Evolutionary conservation across 2,888 invertebrate species (phyloP).

Genomic region (Bhutanitis thaidina): DNA sequence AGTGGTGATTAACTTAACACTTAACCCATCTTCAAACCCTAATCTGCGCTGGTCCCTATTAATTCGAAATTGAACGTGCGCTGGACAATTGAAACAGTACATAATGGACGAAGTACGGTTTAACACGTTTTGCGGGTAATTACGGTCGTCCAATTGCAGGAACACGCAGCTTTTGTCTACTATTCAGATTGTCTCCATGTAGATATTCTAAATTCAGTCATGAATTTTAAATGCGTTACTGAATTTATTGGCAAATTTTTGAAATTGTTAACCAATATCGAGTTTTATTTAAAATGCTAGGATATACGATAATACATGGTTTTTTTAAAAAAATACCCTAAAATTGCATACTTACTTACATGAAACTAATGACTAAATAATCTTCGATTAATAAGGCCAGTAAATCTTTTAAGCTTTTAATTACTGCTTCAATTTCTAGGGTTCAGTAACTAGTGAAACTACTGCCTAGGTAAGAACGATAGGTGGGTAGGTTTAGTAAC

Average conservation of each 20-base stretch:
- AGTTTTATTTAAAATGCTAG: too few species aligned
- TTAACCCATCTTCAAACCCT: slow-evolving; percentile 53
- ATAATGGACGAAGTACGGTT: slow-evolving; percentile 49
- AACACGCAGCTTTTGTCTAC: slow-evolving; percentile 38
- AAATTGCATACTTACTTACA: too few species aligned
- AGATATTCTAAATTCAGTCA: slow-evolving; percentile 32
- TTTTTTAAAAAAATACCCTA: too few species aligned
- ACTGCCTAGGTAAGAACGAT: too few species aligned
- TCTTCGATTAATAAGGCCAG: too few species aligned
- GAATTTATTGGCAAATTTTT: slow-evolving; percentile 26
- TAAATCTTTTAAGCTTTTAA: too few species aligned
- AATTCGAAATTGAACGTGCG: slow-evolving; percentile 58
- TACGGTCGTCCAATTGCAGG: slow-evolving; percentile 52
- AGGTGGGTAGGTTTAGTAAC: too few species aligned
- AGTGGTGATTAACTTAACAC: slow-evolving; percentile 59
- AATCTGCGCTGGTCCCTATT: slow-evolving; percentile 54
- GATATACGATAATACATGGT: too few species aligned
- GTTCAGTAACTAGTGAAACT: too few species aligned
- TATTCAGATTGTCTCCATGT: slow-evolving; percentile 39
- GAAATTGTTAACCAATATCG: slow-evolving; percentile 12
- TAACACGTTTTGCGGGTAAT: slow-evolving; percentile 66
- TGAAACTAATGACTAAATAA: too few species aligned
- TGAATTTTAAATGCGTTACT: slow-evolving; percentile 31
- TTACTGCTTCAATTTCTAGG: too few species aligned
- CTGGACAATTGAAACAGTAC: slow-evolving; percentile 56